Evolutionary conservation across 1,140 invertebrate species (phyloP).

Genomic region (Delia radicum): DNA sequence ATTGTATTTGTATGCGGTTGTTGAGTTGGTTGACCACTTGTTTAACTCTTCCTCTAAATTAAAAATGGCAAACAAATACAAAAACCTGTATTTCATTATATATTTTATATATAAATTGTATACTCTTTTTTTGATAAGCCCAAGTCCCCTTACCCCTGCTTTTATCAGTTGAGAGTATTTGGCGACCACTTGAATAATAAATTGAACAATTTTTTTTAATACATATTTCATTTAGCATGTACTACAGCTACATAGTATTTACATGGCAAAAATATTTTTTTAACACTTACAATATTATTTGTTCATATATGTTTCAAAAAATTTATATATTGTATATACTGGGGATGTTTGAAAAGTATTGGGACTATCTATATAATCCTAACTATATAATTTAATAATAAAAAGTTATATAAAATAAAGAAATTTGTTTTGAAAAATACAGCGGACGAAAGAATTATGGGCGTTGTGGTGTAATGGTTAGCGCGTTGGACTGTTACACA

Average conservation of each 20-base stretch:
- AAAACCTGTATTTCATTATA: background rate
- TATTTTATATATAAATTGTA: background rate
- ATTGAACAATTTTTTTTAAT: background rate
- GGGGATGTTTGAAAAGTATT: too few relatives aligned
- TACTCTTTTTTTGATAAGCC: background rate
- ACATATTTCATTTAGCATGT: background rate
- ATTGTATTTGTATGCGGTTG: constrained; percentile 17
- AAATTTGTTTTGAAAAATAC: too few relatives aligned
- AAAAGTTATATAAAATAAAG: too few relatives aligned
- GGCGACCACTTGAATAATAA: constrained; percentile 1
- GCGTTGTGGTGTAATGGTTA: too few relatives aligned
- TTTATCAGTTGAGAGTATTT: background rate
- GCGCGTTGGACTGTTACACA: too few relatives aligned
- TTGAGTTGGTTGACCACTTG: constrained; percentile 21
- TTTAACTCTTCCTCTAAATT: constrained; percentile 13
- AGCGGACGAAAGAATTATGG: too few relatives aligned
- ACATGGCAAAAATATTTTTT: background rate
- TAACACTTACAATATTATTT: background rate
- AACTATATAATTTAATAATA: too few relatives aligned
- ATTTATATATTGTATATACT: too few relatives aligned
- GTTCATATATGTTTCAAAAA: too few relatives aligned
- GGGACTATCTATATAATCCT: too few relatives aligned
- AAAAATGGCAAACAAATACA: background rate
- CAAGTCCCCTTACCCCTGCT: background rate
- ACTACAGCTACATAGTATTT: background rate